phyloP scores from a whole-genome alignment of 2,113 vertebrate species.

The Labeo rohita region DNA sequence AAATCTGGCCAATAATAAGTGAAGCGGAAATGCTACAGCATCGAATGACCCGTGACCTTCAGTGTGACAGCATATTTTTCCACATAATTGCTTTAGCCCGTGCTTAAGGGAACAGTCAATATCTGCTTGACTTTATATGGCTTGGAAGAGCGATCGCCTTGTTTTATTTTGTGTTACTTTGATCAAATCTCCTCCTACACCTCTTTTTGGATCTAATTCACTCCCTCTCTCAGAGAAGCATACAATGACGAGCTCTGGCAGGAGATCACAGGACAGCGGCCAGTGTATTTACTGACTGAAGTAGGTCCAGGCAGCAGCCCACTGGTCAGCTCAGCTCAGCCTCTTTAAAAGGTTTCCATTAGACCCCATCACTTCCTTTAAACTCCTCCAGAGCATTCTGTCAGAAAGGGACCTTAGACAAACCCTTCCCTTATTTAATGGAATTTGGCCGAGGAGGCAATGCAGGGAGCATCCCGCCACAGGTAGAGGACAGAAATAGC shows the following conservation, averaged over 20 bases:
- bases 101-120: constrained; percentile 24
- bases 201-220: constrained; percentile 7
- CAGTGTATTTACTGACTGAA: constrained; percentile 39
- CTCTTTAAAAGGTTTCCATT: constrained; percentile 44
- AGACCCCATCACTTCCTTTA: constrained; percentile 20
- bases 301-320: constrained; percentile 26
- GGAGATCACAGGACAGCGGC: constrained; percentile 19
- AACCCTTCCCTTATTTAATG: constrained; percentile 60
- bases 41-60: constrained; percentile 18
- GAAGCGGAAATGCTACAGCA: neutral
- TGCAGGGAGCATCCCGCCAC: constrained; percentile 71
- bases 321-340: constrained; percentile 34
- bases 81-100: constrained; percentile 25
- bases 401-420: constrained; percentile 38
- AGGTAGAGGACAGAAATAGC: constrained; percentile 75
- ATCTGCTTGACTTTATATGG: constrained; percentile 23
- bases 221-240: neutral
- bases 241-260: constrained; percentile 7
- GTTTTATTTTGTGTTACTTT: constrained; percentile 22
- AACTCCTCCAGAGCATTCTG: constrained; percentile 32
- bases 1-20: constrained; percentile 21
- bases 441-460: constrained; percentile 58
- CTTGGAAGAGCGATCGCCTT: neutral
- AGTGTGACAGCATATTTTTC: constrained; percentile 3
- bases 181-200: constrained; percentile 12